Conservation (phyloP, 1,140 invertebrate genomes). For the Microplitis demolitor region DNA sequence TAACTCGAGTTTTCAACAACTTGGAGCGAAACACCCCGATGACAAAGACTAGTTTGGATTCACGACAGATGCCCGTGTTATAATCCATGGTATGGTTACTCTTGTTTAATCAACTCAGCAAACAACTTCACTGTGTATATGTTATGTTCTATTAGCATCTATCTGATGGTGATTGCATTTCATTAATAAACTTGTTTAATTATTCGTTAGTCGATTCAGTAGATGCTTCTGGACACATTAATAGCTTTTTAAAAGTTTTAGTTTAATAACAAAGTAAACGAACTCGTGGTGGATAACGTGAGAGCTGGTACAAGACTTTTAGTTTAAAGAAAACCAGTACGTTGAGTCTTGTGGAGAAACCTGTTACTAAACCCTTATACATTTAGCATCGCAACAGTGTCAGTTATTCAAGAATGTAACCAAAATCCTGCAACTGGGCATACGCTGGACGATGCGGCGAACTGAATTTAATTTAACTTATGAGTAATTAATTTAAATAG, state of each 20-base stretch:
- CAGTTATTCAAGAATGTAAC: conserved; percentile 1
- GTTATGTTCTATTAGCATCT: conserved; percentile 4
- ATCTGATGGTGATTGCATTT: too few relatives aligned
- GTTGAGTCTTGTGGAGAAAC: not conserved
- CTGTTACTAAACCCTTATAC: conserved; percentile 10
- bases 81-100: conserved; percentile 12
- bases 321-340: conserved; percentile 4
- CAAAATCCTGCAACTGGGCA: not conserved
- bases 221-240: too few relatives aligned
- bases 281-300: not conserved
- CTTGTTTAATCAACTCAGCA: not conserved
- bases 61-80: conserved; percentile 1
- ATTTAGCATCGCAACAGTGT: not conserved
- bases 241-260: too few relatives aligned
- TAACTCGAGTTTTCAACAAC: conserved; percentile 12
- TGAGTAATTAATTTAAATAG: conserved; percentile 10
- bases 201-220: too few relatives aligned
- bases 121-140: not conserved
- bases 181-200: too few relatives aligned
- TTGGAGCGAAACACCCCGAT: not conserved
- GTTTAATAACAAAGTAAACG: not conserved
- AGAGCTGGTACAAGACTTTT: not conserved
- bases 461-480: not conserved
- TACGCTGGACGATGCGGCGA: not conserved
- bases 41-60: not conserved